Conservation (phyloP, 2,888 invertebrate species). For the Cephus nigrinus region DNA sequence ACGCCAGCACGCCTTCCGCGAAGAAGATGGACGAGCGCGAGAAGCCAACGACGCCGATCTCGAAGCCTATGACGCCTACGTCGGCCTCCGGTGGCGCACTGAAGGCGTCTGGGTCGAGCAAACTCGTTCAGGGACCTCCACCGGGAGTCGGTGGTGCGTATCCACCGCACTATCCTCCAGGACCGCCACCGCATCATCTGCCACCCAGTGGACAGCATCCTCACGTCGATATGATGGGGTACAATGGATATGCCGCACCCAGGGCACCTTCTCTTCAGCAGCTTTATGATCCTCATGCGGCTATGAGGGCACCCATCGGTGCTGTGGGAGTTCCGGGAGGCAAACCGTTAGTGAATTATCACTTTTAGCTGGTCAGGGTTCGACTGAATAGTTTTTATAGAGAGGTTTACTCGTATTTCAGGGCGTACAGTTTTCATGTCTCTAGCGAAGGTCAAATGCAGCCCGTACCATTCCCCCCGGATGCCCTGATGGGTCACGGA, state of each 20-base stretch:
- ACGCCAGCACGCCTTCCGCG: conserved; percentile 88
- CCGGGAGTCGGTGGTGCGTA: conserved; percentile 55
- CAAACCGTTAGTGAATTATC: conserved; percentile 79
- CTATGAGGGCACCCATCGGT: conserved; percentile 74
- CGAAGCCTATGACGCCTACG: conserved; percentile 89
- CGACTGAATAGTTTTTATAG: neutral
- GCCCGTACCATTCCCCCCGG: conserved; percentile 93
- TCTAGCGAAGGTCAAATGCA: conserved; percentile 88
- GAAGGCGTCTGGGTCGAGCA: conserved; percentile 63
- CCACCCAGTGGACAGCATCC: conserved; percentile 70
- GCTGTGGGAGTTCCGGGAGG: conserved; percentile 80
- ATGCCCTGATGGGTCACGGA: conserved; percentile 90
- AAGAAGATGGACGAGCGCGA: conserved; percentile 83
- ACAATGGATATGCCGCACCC: conserved; percentile 72
- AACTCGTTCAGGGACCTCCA: conserved; percentile 51
- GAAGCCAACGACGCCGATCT: conserved; percentile 89
- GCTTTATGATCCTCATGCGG: conserved; percentile 75
- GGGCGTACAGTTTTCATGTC: conserved; percentile 94
- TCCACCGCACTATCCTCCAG: conserved; percentile 65
- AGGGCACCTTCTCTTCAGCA: conserved; percentile 72
- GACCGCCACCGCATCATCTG: conserved; percentile 73
- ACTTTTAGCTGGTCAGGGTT: neutral
- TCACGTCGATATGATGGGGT: conserved; percentile 73
- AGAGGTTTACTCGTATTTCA: conserved; percentile 66
- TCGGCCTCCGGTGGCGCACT: conserved; percentile 66